These are phyloP conservation scores for Alsophila aescularia DNA, from an alignment of 2,888 invertebrate species.

Conservation along the genomic window DNA sequence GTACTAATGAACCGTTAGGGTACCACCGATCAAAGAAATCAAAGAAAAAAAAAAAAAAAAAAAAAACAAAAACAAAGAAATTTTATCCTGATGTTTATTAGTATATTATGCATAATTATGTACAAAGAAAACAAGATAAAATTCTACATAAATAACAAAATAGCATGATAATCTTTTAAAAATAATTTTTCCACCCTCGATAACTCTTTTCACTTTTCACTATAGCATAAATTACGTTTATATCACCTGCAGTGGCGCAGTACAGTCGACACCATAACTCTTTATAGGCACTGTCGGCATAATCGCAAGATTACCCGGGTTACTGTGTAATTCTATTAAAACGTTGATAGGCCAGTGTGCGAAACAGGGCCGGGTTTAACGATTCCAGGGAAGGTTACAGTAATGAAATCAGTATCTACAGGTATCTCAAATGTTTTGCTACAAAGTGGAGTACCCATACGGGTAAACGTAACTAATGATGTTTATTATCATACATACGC, in stretches of 20 bases:
- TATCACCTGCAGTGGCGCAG: slow-evolving; percentile 24
- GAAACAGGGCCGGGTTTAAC: not conserved
- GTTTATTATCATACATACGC: too few relatives aligned
- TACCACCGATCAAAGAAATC: too few relatives aligned
- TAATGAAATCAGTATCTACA: slow-evolving; percentile 8
- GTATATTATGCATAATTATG: too few relatives aligned
- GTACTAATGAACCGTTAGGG: too few relatives aligned
- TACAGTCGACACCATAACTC: slow-evolving; percentile 36
- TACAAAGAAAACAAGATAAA: too few relatives aligned
- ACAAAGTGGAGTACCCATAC: not conserved
- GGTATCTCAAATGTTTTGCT: not conserved
- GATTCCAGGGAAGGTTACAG: not conserved
- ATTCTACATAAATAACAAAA: too few relatives aligned
- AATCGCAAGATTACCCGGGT: slow-evolving; percentile 42
- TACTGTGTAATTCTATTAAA: slow-evolving; percentile 19
- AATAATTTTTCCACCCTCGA: too few relatives aligned
- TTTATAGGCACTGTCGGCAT: slow-evolving; percentile 33
- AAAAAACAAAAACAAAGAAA: too few relatives aligned
- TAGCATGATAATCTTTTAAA: too few relatives aligned
- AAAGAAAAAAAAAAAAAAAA: too few relatives aligned
- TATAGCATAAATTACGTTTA: slow-evolving; percentile 12
- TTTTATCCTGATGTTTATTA: too few relatives aligned
- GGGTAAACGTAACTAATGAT: too few relatives aligned
- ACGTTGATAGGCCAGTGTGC: slow-evolving; percentile 1
- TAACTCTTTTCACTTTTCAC: not conserved